These are phyloP conservation scores for Zaprionus vittiger DNA, from an alignment of 1,140 invertebrate species.

Conservation along the genomic window DNA sequence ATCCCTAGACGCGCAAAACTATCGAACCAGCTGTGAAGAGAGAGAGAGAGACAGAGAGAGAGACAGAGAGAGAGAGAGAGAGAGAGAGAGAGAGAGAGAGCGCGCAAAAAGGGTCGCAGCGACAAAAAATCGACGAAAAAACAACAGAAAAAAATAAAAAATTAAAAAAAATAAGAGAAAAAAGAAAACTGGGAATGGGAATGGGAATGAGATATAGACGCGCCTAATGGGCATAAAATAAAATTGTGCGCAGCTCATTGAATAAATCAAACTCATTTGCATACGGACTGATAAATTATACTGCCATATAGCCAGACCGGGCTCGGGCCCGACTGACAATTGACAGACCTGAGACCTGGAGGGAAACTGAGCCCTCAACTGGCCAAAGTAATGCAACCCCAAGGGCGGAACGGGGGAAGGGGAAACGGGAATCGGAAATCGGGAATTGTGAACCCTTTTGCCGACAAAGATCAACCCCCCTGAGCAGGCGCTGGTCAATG, in stretches of 20 bases:
- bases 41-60: too few species aligned
- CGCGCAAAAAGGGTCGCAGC: neutral
- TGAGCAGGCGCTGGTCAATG: conserved; percentile 18
- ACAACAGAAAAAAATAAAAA: neutral
- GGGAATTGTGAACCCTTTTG: conserved; percentile 24
- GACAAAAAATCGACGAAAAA: neutral
- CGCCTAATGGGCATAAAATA: conserved; percentile 51
- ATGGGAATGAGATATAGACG: conserved; percentile 23
- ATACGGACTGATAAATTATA: conserved; percentile 82
- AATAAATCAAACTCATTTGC: conserved; percentile 84
- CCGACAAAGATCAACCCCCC: neutral
- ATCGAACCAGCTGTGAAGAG: conserved; percentile 33
- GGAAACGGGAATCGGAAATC: neutral
- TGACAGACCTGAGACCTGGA: conserved; percentile 53
- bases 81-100: too few species aligned
- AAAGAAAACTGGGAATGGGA: neutral
- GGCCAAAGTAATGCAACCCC: conserved; percentile 56
- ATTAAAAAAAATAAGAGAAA: conserved; percentile 18
- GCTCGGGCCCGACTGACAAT: conserved; percentile 60
- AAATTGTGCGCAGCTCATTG: conserved; percentile 79
- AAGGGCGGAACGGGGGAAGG: neutral
- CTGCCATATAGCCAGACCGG: conserved; percentile 41
- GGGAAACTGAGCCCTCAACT: neutral
- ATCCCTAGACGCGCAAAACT: conserved; percentile 41
- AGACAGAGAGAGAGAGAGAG: too few species aligned